Evolutionary conservation across 2,888 invertebrate species (phyloP), one percentile per base, ranked within the genome.

Genomic region (Meliscaeva auricollis): DNA sequence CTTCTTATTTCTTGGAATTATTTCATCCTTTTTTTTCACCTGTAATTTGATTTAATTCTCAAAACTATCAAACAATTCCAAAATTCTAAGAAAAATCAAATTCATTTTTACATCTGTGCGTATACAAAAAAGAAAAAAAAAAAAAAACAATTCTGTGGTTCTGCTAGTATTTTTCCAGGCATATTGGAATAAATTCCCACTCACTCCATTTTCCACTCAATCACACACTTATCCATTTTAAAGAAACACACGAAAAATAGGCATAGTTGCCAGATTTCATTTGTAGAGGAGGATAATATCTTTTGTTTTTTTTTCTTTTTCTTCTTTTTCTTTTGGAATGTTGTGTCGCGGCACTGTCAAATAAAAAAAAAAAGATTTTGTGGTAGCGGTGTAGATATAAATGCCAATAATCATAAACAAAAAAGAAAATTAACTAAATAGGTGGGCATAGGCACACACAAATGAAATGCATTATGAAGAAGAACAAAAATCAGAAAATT

Each of bases 241-340:
- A 75, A 64, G 44, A 35, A 26, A 26, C 26, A 26, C 26, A 26
- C 26, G 4, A 38, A 26, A 46, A 44, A 46, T 15, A 56, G 22
- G 80, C 76, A 68, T 62, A 48, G 85, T 81, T 85, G 85, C 76
- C 85, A 81, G 58, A 62, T 80, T 85, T 85, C 73, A 22, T 26
- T 72, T 44, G 41, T 52, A 26, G 8, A 11, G 35, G 5, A 7
- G 46, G 20, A 9, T 35, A 22, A 20, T 17, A 2, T 38, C 2
- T 38, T 9, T 38, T 38, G 38, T 3, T 38, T 38, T 38, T 52
- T 32, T 68, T 32, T 58, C 4, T 41, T 17, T 60, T 38, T 13
- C n/a, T 56, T 35, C 35, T 32, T 20, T 68, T 54, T 76, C 68
- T 44, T 62, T 73, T 1, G n/a, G 56, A 73, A 66, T 64, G 70